phyloP scores from a whole-genome alignment of 2,888 invertebrate species.

The Didymodactylos carnosus region DNA sequence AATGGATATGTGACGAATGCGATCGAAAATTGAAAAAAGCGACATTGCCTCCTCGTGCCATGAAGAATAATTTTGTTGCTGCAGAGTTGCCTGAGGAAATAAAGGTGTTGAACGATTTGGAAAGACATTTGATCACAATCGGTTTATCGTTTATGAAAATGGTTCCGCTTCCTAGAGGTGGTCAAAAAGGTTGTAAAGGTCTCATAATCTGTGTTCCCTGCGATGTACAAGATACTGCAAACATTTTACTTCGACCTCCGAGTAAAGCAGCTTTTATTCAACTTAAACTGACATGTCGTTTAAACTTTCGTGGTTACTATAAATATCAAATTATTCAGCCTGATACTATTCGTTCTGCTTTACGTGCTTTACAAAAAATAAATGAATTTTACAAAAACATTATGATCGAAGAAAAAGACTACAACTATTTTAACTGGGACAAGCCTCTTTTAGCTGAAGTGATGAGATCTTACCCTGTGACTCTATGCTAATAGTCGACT shows the following conservation, averaged over 20 bases:
- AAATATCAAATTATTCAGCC: not conserved
- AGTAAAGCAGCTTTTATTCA: conserved; percentile 16
- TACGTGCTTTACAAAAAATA: no score
- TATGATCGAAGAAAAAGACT: no score
- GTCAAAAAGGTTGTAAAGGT: conserved; percentile 17
- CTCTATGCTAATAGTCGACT: not conserved
- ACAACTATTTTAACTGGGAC: no score
- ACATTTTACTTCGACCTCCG: conserved; percentile 16
- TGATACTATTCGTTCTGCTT: not conserved
- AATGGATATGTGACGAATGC: no score
- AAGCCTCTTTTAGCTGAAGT: no score
- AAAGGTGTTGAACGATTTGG: conserved; percentile 14
- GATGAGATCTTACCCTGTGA: no score
- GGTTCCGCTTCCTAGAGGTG: conserved; percentile 16
- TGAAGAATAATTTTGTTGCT: no score
- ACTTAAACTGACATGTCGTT: conserved; percentile 16
- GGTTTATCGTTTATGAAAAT: conserved; percentile 19
- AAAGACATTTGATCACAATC: conserved; percentile 17
- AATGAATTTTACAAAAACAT: no score
- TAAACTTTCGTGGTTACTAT: not conserved
- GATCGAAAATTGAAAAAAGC: no score
- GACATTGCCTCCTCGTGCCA: no score
- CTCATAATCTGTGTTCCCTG: conserved; percentile 19
- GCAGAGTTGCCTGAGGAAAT: not conserved
- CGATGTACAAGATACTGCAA: conserved; percentile 17